Conservation (phyloP, 2,113 vertebrate species). For the Tachysurus fulvidraco region DNA sequence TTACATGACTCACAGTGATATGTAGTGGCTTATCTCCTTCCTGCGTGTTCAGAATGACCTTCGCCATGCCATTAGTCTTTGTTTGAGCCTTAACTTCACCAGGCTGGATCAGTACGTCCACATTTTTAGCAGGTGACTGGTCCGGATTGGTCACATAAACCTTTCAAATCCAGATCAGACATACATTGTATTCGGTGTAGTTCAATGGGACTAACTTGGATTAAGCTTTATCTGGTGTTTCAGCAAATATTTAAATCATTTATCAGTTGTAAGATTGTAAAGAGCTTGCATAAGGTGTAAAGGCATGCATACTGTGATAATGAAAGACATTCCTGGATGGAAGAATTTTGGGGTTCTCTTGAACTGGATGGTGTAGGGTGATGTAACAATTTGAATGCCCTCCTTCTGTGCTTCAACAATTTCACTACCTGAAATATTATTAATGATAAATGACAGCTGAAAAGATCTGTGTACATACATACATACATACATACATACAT, state of each 20-base stretch:
- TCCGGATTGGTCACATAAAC: conserved; percentile 71
- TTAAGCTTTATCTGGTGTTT: neutral
- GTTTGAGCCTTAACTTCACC: neutral
- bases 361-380: conserved; percentile 80
- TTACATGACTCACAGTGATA: conserved; percentile 52
- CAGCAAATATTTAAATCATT: neutral
- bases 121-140: conserved; percentile 61
- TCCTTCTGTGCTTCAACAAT: conserved; percentile 73
- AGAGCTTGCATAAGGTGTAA: neutral
- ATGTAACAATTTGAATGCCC: conserved; percentile 75
- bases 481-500: too few relatives aligned
- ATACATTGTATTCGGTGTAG: neutral
- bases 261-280: neutral
- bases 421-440: conserved; percentile 73
- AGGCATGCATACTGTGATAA: conserved; percentile 68
- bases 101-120: conserved; percentile 45
- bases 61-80: conserved; percentile 53
- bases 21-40: neutral
- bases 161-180: conserved; percentile 47
- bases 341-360: conserved; percentile 79
- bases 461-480: neutral
- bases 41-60: conserved; percentile 59
- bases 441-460: neutral
- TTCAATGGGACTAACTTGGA: neutral
- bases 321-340: conserved; percentile 82